Evolutionary conservation across 2,888 invertebrate species (phyloP).

Genomic region (Nomada goodeniana): DNA sequence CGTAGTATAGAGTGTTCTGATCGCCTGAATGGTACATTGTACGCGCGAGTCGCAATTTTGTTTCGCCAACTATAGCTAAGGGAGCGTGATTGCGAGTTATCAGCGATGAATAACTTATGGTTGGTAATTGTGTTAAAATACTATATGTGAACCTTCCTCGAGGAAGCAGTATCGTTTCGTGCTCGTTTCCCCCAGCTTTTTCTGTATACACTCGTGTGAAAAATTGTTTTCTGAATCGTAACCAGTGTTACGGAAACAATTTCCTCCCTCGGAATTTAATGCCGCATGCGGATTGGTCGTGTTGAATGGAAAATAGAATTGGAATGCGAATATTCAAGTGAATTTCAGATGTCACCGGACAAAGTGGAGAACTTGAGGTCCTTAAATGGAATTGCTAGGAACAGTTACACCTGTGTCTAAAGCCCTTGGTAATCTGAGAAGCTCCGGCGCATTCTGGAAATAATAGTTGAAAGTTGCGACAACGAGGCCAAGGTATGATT

Average conservation of each 20-base stretch:
- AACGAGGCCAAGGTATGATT: neutral
- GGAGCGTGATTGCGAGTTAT: slow-evolving; percentile 27
- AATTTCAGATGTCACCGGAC: neutral
- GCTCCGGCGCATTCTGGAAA: neutral
- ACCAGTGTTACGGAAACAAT: neutral
- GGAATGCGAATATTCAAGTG: neutral
- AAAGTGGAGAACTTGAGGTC: neutral
- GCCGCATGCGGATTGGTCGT: neutral
- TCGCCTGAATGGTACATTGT: slow-evolving; percentile 30
- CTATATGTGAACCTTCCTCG: too few species aligned
- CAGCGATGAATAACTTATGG: slow-evolving; percentile 36
- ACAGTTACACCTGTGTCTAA: neutral
- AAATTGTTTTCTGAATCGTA: neutral
- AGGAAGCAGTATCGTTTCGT: too few species aligned
- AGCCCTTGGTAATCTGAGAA: neutral
- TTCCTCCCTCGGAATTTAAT: neutral
- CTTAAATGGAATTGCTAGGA: slow-evolving; percentile 19
- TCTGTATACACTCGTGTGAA: too few species aligned
- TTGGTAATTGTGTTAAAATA: neutral
- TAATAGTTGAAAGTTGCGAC: neutral
- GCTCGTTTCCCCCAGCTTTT: too few species aligned
- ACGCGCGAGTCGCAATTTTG: slow-evolving; percentile 20
- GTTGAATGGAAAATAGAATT: neutral
- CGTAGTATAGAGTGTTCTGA: slow-evolving; percentile 19
- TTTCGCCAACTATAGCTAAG: slow-evolving; percentile 33